Evolutionary conservation across 2,888 invertebrate genomes (phyloP).

Genomic region (Myopa testacea): DNA sequence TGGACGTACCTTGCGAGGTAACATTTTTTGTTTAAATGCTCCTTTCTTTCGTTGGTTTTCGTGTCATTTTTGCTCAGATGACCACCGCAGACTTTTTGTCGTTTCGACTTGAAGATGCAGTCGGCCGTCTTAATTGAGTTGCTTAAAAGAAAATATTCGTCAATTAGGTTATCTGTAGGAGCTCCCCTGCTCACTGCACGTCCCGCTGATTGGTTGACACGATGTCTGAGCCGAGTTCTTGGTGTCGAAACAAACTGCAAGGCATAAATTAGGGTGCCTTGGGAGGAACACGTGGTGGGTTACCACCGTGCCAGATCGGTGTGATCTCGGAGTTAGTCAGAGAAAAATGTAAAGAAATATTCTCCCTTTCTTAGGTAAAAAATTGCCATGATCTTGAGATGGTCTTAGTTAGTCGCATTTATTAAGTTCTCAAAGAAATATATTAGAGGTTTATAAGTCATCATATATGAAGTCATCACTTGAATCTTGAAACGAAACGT

Average conservation of each 20-base stretch:
- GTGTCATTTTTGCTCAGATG: background rate
- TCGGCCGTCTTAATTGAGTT: slow-evolving; percentile 34
- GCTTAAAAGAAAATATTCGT: slow-evolving; percentile 34
- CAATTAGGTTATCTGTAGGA: slow-evolving; percentile 36
- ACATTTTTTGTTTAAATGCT: background rate
- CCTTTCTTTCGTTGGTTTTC: background rate
- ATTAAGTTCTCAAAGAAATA: too few species aligned
- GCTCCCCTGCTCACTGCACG: slow-evolving; percentile 5
- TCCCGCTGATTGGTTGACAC: slow-evolving; percentile 24
- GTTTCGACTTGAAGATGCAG: background rate
- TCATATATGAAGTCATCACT: too few species aligned
- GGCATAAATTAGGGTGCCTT: background rate
- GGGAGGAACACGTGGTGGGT: background rate
- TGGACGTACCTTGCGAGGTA: background rate
- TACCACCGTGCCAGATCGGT: background rate
- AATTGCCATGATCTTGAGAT: background rate
- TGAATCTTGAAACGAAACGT: too few species aligned
- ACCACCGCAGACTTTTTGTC: slow-evolving; percentile 35
- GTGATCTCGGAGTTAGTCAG: background rate
- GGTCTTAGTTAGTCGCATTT: too few species aligned
- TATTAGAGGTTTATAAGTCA: too few species aligned
- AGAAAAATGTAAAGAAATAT: background rate
- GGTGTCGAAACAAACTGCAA: slow-evolving; percentile 9
- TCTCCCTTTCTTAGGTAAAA: too few species aligned
- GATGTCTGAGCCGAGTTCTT: background rate